A percentile compares a stretch with the other conserved stretches of the same genome.
phyloP scores from a whole-genome alignment of 2,113 vertebrate species.

The Tyto alba region DNA sequence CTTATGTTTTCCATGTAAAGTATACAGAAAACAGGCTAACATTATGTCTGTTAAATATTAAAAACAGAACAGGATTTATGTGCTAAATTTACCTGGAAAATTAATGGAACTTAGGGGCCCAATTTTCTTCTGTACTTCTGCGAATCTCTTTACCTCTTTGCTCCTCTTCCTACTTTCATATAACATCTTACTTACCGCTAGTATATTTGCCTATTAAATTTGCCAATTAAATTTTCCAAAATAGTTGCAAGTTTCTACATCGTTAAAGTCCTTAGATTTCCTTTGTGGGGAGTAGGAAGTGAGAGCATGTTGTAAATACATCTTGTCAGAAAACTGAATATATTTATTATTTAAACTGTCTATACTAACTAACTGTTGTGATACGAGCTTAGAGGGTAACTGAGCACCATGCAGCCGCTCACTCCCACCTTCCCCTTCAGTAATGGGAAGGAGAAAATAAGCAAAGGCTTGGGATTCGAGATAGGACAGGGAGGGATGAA shows the following conservation, averaged over 20 bases:
- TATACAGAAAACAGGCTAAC: neutral
- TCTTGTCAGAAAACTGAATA: neutral
- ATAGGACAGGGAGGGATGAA: too few relatives aligned
- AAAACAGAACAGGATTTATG: neutral
- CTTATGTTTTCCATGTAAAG: neutral
- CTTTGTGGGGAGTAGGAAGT: neutral
- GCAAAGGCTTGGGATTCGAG: too few relatives aligned
- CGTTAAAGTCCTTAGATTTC: neutral
- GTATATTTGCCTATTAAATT: neutral
- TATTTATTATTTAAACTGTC: neutral
- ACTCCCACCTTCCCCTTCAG: too few relatives aligned
- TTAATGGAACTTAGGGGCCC: neutral
- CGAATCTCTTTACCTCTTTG: neutral
- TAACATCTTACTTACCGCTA: neutral
- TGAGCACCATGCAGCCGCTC: too few relatives aligned
- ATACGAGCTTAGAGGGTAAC: too few relatives aligned
- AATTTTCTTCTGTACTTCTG: neutral
- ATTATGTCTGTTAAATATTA: neutral
- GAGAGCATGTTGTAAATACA: neutral
- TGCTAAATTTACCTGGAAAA: neutral
- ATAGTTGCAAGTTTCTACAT: neutral
- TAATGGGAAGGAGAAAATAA: too few relatives aligned
- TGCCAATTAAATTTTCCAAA: too few relatives aligned
- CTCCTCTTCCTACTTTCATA: neutral
- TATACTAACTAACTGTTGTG: too few relatives aligned